Conservation (phyloP, 2,113 vertebrate species). For the Oriolus oriolus region DNA sequence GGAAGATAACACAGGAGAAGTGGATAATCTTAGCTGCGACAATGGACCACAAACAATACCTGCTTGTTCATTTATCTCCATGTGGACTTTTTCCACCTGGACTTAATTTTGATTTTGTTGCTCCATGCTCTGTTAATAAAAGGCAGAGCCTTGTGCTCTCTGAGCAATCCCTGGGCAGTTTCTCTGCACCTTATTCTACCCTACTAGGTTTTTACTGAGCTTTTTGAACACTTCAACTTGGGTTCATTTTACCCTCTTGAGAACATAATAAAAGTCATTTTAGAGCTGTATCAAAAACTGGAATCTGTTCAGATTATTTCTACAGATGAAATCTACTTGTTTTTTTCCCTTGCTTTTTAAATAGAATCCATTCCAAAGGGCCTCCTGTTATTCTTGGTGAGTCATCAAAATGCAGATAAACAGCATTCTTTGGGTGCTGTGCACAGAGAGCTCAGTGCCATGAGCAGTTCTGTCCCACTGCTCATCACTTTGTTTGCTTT, state of each 20-base stretch:
- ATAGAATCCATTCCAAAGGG: slow-evolving; percentile 61
- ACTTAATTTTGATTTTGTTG: background rate
- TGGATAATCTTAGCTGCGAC: background rate
- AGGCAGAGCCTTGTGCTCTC: background rate
- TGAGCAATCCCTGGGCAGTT: background rate
- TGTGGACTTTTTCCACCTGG: background rate
- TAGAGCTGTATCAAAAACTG: background rate
- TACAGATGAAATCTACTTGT: background rate
- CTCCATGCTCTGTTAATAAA: background rate
- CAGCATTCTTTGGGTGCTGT: slow-evolving; percentile 65
- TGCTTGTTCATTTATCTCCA: background rate
- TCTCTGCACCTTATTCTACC: background rate
- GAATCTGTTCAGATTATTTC: background rate
- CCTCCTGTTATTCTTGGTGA: slow-evolving; percentile 57
- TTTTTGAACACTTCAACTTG: background rate
- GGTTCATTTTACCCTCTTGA: background rate
- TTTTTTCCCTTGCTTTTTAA: slow-evolving; percentile 49
- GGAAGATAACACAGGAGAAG: background rate
- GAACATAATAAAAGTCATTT: background rate
- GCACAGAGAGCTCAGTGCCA: slow-evolving; percentile 29
- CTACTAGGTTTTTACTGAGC: background rate
- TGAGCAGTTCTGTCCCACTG: slow-evolving; percentile 39
- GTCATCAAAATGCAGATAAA: slow-evolving; percentile 73
- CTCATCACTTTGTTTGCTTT: slow-evolving; percentile 13
- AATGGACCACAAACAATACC: background rate